A percentile compares a stretch with the other conserved stretches of the same genome.
phyloP scores from a whole-genome alignment of 2,113 vertebrate genomes.

The Calidris pygmaea region DNA sequence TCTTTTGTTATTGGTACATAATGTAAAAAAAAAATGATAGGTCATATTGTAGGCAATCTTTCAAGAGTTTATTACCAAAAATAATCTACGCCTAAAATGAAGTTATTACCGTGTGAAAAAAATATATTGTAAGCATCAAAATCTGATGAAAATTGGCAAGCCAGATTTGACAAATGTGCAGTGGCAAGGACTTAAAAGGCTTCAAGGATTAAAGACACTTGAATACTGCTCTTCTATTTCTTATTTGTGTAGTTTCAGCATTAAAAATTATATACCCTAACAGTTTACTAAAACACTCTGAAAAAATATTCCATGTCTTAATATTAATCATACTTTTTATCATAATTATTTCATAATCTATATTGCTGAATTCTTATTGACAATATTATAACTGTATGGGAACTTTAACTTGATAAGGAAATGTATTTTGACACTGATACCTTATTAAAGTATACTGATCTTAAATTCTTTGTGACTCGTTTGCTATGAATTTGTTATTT shows the following conservation, averaged over 20 bases:
- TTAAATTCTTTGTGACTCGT: conserved; percentile 71
- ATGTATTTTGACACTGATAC: conserved; percentile 99
- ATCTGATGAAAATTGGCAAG: background rate
- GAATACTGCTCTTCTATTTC: conserved; percentile 66
- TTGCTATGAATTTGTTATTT: conserved; percentile 64
- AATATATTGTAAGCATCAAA: background rate
- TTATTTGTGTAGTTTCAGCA: conserved; percentile 72
- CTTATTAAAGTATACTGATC: conserved; percentile 97
- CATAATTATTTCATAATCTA: conserved; percentile 81
- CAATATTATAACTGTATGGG: conserved; percentile 86
- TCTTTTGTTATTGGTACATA: conserved; percentile 34
- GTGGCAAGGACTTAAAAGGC: conserved; percentile 58
- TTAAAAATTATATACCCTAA: conserved; percentile 79
- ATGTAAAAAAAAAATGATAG: background rate
- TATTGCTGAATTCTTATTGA: conserved; percentile 86
- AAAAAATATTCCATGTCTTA: conserved; percentile 77
- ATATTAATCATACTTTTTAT: conserved; percentile 84
- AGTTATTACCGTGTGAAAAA: background rate
- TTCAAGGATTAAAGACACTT: conserved; percentile 77
- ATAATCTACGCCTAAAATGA: background rate
- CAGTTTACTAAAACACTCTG: conserved; percentile 80
- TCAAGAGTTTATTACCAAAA: conserved; percentile 32
- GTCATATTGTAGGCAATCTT: background rate
- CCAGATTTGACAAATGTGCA: background rate
- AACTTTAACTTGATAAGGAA: conserved; percentile 90